Percentiles rank a stretch among this genome's conserved stretches.
phyloP scores from a whole-genome alignment of 2,113 vertebrate species.

The Tringa solitaria region DNA sequence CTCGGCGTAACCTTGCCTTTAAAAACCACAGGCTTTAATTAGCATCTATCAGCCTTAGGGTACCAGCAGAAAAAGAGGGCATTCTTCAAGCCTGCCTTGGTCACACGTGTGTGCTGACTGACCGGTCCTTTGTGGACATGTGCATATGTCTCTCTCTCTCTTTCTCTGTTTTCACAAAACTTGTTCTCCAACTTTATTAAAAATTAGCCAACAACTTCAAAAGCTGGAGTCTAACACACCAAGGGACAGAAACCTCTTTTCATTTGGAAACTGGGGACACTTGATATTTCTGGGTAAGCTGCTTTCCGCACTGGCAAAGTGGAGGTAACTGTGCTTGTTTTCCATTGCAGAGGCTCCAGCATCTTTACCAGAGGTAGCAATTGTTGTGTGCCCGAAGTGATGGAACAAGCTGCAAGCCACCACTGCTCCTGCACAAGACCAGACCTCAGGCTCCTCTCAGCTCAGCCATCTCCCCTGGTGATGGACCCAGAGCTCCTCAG shows the following conservation, averaged over 20 bases:
- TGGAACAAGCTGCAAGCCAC: not conserved
- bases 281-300: not conserved
- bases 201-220: not conserved
- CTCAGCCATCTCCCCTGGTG: not conserved
- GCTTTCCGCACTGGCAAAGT: not conserved
- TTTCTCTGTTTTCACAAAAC: not conserved
- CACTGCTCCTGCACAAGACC: not conserved
- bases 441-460: accelerated
- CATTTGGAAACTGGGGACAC: not conserved
- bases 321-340: not conserved
- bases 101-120: not conserved
- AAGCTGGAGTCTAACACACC: not conserved
- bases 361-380: not conserved
- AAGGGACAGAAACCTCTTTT: not conserved
- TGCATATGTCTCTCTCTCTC: accelerated
- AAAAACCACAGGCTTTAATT: not conserved
- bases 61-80: not conserved
- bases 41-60: not conserved
- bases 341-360: not conserved
- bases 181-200: not conserved
- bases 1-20: not conserved
- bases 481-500: not conserved
- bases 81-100: not conserved
- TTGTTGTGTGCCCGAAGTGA: accelerated
- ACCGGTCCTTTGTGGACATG: not conserved